Percentiles rank a stretch among this genome's conserved stretches.
phyloP scores from a whole-genome alignment of 2,797 vertebrate genomes.

The Lithobates sylvaticus region DNA sequence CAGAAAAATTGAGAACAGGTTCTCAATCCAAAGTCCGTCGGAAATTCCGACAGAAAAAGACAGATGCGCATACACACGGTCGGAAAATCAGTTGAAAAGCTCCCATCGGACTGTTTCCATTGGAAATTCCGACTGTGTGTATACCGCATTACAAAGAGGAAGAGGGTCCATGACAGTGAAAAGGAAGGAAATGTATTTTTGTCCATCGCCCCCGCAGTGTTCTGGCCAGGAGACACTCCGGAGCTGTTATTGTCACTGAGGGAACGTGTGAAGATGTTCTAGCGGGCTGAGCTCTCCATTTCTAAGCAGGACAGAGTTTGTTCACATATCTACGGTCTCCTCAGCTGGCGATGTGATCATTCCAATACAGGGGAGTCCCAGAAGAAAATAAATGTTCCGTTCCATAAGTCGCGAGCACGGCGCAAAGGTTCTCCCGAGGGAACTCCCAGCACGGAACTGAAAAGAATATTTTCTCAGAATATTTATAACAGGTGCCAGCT shows the following conservation, averaged over 20 bases:
- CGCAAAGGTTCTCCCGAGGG: conserved; percentile 1
- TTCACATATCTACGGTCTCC: background rate
- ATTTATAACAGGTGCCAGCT: conserved; percentile 30
- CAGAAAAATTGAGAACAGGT: too few relatives aligned
- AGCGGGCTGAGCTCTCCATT: background rate
- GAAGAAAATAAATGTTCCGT: conserved; percentile 29
- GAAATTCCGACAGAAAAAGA: too few relatives aligned
- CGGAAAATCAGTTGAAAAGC: too few relatives aligned
- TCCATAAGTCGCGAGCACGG: background rate
- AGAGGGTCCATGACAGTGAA: too few relatives aligned
- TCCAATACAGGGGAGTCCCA: conserved; percentile 10
- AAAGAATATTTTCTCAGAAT: conserved; percentile 22
- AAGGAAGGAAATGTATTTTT: too few relatives aligned
- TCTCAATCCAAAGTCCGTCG: too few relatives aligned
- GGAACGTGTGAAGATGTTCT: background rate
- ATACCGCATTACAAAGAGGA: too few relatives aligned
- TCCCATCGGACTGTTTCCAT: too few relatives aligned
- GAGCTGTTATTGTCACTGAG: background rate
- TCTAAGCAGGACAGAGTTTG: background rate
- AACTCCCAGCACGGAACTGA: conserved; percentile 1
- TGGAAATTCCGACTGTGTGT: too few relatives aligned
- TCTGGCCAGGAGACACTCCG: background rate
- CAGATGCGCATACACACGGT: too few relatives aligned
- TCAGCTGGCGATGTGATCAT: background rate
- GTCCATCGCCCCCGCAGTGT: too few relatives aligned